Conservation (phyloP, 2,888 invertebrate genomes). For the Podabrus alpinus region DNA sequence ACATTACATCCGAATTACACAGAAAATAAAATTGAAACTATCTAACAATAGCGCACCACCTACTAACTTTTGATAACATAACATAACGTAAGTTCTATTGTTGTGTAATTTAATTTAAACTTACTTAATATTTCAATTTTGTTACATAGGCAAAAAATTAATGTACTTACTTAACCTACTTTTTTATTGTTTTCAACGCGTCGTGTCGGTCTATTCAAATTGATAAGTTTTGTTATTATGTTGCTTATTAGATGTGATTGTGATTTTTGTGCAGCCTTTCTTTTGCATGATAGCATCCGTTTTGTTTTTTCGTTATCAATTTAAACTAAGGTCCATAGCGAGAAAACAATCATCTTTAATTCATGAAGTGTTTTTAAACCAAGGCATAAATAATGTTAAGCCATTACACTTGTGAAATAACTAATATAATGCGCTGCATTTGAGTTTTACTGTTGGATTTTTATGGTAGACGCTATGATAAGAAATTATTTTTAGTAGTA, state of each 20-base stretch:
- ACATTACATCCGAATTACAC: background rate
- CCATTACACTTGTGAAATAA: background rate
- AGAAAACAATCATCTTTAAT: background rate
- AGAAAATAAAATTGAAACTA: background rate
- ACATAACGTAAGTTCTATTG: background rate
- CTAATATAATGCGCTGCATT: background rate
- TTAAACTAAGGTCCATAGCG: background rate
- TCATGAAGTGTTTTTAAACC: background rate
- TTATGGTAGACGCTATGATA: background rate
- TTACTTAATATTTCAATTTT: no score
- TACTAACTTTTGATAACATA: background rate
- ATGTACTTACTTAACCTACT: background rate
- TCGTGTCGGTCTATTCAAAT: background rate
- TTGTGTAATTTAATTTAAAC: background rate
- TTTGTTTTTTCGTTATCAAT: background rate
- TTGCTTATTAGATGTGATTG: background rate
- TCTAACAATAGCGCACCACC: background rate
- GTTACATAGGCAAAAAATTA: background rate
- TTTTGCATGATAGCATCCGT: background rate
- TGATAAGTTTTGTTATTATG: background rate
- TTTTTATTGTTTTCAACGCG: background rate
- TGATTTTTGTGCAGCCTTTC: background rate
- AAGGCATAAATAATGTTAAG: background rate
- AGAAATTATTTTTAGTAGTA: conserved; percentile 4
- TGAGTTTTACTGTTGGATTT: background rate